Conservation (phyloP, 1,140 invertebrate genomes). For the Euura lappo region DNA sequence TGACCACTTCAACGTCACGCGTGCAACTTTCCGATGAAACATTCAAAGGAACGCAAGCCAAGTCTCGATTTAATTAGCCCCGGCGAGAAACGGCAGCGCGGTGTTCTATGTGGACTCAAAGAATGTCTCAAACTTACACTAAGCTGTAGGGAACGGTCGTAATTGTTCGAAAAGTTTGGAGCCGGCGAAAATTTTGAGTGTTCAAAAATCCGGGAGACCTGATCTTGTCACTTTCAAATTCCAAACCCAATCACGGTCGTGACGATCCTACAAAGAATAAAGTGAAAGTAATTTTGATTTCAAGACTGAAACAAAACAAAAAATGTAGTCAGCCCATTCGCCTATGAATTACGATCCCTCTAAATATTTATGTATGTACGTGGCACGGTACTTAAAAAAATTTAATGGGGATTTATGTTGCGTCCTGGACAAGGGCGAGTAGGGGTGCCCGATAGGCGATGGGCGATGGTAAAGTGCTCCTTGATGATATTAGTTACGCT, state of each 20-base stretch:
- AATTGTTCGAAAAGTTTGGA: background rate
- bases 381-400: conserved; percentile 37
- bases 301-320: background rate
- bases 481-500: conserved; percentile 39
- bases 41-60: background rate
- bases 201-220: background rate
- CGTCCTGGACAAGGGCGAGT: conserved; percentile 31
- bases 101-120: background rate
- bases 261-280: background rate
- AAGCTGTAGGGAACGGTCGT: background rate
- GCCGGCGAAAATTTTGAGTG: background rate
- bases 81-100: background rate
- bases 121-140: background rate
- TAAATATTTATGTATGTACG: conserved; percentile 44
- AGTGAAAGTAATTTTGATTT: conserved; percentile 34
- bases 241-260: background rate
- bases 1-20: conserved; percentile 5
- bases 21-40: conserved; percentile 4
- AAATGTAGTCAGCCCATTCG: conserved; percentile 22
- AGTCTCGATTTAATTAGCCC: conserved; percentile 1
- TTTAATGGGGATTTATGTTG: conserved; percentile 47
- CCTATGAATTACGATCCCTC: conserved; percentile 41
- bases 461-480: conserved; percentile 31
- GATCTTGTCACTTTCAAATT: conserved; percentile 8
- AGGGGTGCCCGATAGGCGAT: conserved; percentile 27